Evolutionary conservation across 1,140 invertebrate species (phyloP).

Genomic region (Anastatus disparis): DNA sequence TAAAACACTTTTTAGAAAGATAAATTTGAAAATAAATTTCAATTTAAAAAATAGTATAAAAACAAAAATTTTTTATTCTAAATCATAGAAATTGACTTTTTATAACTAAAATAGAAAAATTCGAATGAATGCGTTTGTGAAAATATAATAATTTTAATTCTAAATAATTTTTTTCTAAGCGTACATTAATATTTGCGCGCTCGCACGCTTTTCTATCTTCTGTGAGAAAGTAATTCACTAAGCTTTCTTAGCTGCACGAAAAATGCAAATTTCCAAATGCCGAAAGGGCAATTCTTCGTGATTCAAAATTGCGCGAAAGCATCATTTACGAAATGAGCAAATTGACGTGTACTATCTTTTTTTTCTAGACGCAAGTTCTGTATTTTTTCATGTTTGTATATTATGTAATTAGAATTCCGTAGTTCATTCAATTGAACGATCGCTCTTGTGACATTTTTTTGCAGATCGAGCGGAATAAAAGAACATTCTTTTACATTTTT

Average conservation of each 20-base stretch:
- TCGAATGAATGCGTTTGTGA: background rate
- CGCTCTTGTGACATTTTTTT: constrained; percentile 2
- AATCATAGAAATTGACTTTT: constrained; percentile 17
- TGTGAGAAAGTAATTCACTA: background rate
- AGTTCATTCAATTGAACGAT: constrained; percentile 5
- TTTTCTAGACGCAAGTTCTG: background rate
- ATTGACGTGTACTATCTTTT: constrained; percentile 10
- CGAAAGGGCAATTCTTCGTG: background rate
- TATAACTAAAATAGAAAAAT: background rate
- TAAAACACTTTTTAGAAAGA: no score
- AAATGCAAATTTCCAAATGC: constrained; percentile 17
- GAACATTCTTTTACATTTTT: no score
- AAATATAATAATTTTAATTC: constrained; percentile 12
- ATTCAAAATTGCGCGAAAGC: constrained; percentile 1
- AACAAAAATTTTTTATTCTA: constrained; percentile 8
- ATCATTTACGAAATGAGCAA: constrained; percentile 1
- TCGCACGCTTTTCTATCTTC: background rate
- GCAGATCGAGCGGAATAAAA: constrained; percentile 10
- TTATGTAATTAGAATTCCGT: constrained; percentile 1
- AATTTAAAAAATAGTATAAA: background rate
- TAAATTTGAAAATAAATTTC: no score
- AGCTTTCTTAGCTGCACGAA: background rate
- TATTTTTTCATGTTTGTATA: background rate
- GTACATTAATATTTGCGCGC: background rate
- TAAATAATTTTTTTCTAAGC: constrained; percentile 11